Conservation (phyloP, 2,888 invertebrate species). For the Ditula angustiorana region DNA sequence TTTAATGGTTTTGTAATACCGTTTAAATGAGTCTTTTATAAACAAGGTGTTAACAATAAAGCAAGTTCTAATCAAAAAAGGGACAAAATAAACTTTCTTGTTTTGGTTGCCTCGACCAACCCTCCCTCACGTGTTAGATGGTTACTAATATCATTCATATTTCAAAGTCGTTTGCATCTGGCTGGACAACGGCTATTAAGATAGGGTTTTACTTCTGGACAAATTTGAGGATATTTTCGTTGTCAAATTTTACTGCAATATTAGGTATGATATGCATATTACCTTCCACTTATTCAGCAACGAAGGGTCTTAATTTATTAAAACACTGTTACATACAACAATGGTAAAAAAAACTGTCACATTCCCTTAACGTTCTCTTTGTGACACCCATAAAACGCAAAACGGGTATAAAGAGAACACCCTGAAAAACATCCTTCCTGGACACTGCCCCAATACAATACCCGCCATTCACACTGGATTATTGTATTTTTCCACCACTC, state of each 20-base stretch:
- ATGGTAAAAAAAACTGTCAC: conserved; percentile 73
- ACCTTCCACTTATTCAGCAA: no score
- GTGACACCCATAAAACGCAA: conserved; percentile 83
- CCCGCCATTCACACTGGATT: conserved; percentile 78
- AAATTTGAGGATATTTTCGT: conserved; percentile 56
- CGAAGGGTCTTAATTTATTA: conserved; percentile 44
- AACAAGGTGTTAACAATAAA: no score
- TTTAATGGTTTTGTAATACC: no score
- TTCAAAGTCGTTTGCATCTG: conserved; percentile 85
- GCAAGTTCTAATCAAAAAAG: neutral
- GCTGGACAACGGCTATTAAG: conserved; percentile 81
- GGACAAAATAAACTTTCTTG: neutral
- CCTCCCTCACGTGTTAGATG: conserved; percentile 54
- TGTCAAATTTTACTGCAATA: conserved; percentile 22
- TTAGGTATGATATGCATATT: no score
- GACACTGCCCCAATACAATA: conserved; percentile 84
- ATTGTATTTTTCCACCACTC: conserved; percentile 83
- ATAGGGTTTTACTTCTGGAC: conserved; percentile 65
- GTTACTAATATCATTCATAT: conserved; percentile 83
- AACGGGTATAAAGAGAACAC: conserved; percentile 83
- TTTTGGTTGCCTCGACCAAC: conserved; percentile 12
- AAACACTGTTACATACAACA: conserved; percentile 62
- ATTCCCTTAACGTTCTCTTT: conserved; percentile 72
- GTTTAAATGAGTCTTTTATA: no score
- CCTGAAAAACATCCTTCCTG: conserved; percentile 82